These are phyloP conservation scores for Teleogryllus occipitalis DNA, from an alignment of 1,140 invertebrate species.

Conservation along the genomic window DNA sequence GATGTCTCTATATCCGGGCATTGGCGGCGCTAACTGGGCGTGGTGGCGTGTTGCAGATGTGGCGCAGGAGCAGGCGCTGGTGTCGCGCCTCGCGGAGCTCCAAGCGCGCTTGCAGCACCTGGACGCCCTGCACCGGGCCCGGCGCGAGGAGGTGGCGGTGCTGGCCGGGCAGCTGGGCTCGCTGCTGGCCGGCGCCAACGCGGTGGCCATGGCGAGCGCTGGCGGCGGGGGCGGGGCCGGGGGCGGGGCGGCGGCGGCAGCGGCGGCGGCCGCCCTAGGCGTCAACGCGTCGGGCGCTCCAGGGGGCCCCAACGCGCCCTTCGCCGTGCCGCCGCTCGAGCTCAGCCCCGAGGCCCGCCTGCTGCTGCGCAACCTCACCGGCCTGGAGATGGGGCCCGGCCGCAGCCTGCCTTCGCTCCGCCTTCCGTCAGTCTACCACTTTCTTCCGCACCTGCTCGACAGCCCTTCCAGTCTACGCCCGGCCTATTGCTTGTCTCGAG, in stretches of 20 bases:
- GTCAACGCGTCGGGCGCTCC: neutral
- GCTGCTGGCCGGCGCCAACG: slow-evolving; percentile 18
- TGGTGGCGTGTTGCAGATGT: slow-evolving; percentile 38
- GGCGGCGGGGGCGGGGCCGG: too few species aligned
- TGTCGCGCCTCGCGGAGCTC: slow-evolving; percentile 58
- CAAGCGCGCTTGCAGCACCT: slow-evolving; percentile 60
- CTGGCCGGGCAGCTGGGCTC: slow-evolving; percentile 52
- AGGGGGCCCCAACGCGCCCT: neutral
- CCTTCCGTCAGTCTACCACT: slow-evolving; percentile 73
- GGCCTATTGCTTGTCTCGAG: slow-evolving; percentile 65
- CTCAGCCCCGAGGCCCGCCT: slow-evolving; percentile 24
- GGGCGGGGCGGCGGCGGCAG: neutral
- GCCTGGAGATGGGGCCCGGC: slow-evolving; percentile 31
- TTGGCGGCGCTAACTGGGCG: too few species aligned
- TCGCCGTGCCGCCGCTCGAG: slow-evolving; percentile 30
- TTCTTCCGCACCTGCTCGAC: slow-evolving; percentile 78
- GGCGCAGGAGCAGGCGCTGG: slow-evolving; percentile 55
- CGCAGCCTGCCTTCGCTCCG: slow-evolving; percentile 35
- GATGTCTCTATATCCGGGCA: too few species aligned
- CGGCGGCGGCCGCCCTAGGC: too few species aligned
- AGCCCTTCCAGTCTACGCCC: slow-evolving; percentile 69
- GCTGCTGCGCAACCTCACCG: slow-evolving; percentile 32
- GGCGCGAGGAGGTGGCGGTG: slow-evolving; percentile 59
- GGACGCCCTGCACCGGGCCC: slow-evolving; percentile 57
- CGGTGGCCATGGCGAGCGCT: neutral